phyloP scores from a whole-genome alignment of 1,140 invertebrate genomes.

The Lordiphosa mommai region DNA sequence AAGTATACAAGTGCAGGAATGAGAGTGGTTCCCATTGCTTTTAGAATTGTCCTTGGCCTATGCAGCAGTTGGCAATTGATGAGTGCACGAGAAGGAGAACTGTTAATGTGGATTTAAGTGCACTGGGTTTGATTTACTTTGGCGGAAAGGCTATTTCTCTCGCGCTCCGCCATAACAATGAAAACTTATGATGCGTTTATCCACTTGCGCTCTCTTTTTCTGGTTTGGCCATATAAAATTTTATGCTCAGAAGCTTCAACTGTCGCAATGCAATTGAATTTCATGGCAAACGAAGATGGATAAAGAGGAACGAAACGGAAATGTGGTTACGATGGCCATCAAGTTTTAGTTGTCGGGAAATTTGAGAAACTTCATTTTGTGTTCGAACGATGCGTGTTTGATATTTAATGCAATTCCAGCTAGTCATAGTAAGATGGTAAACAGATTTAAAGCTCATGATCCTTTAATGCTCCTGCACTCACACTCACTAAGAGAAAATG shows the following conservation, averaged over 20 bases:
- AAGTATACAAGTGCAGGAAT: conserved; percentile 34
- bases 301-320: conserved; percentile 2
- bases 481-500: conserved; percentile 2
- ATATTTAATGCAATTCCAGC: conserved; percentile 2
- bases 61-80: conserved; percentile 24
- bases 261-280: conserved; percentile 13
- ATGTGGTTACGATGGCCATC: conserved; percentile 24
- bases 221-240: conserved; percentile 18
- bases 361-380: conserved; percentile 13
- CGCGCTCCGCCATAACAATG: conserved; percentile 8
- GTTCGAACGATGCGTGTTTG: not conserved
- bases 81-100: not conserved
- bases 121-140: conserved; percentile 20
- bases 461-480: conserved; percentile 2
- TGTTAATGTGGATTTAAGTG: conserved; percentile 31
- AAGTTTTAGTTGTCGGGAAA: conserved; percentile 28
- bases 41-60: conserved; percentile 54
- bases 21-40: not conserved
- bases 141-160: not conserved
- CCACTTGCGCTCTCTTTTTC: not conserved
- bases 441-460: conserved; percentile 11
- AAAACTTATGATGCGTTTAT: conserved; percentile 20
- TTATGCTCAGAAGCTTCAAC: conserved; percentile 10
- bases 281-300: not conserved
- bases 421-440: conserved; percentile 10